phyloP scores from a whole-genome alignment of 2,888 invertebrate species.

The Helicoverpa assulta region DNA sequence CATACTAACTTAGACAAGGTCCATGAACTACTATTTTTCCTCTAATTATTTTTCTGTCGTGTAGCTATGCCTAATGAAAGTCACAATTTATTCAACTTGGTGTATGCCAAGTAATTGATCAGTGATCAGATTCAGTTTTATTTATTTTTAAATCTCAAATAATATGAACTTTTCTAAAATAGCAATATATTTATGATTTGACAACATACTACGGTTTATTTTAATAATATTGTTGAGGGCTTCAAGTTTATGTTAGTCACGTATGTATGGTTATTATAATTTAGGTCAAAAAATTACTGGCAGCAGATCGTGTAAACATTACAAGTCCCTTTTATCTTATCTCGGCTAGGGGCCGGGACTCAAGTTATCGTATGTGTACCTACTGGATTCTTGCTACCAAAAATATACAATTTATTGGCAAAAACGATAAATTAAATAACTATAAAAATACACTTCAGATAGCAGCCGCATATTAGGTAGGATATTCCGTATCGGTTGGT shows the following conservation, averaged over 20 bases:
- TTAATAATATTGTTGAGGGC: neutral
- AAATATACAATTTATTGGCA: conserved; percentile 32
- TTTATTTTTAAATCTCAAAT: no score
- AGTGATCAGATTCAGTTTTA: no score
- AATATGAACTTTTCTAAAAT: no score
- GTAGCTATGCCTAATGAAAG: no score
- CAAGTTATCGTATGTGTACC: conserved; percentile 53
- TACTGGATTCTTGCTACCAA: conserved; percentile 67
- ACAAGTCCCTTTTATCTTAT: conserved; percentile 60
- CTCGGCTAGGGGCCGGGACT: conserved; percentile 54
- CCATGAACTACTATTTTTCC: no score
- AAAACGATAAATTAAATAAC: conserved; percentile 22
- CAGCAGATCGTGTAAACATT: conserved; percentile 39
- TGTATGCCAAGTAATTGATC: no score
- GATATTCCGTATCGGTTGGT: neutral
- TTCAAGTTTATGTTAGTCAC: conserved; percentile 3
- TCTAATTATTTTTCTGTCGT: no score
- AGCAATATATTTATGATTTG: no score
- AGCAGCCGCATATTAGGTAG: neutral
- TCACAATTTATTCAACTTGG: no score
- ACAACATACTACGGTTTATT: neutral
- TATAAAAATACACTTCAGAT: neutral
- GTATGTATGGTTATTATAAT: conserved; percentile 26
- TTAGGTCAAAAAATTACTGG: conserved; percentile 46
- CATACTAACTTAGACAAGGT: no score